Evolutionary conservation across 2,113 vertebrate species (phyloP), one percentile per base, ranked within the genome.

Genomic region (Nerophis ophidion): DNA sequence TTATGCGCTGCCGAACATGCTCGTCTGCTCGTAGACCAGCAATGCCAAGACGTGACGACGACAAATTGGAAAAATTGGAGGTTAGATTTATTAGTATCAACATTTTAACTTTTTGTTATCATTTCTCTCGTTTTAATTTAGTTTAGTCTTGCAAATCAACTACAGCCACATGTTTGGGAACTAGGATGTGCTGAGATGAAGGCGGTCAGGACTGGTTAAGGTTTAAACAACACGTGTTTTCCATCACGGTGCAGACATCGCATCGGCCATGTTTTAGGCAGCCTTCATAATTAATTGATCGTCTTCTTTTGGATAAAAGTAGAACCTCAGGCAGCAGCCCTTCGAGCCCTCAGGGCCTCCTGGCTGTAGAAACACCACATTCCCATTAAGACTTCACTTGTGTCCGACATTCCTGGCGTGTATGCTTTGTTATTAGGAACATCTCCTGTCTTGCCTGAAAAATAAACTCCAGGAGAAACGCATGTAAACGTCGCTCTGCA

Each of bases 351-450:
- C 5, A 38, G 72, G 74, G 59, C 58, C 66, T 68, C 73, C 75
- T 73, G 71, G 35, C 48, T 68, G 44, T 4, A 34, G 51, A 71
- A 86, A 88, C 88, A 89, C 44, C 19, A 48, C 77, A 85, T 79
- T 58, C 63, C 81, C 84, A 87, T 90, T 89, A 89, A 82, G 72
- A 49, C 75, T 62, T 68, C 57, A 72, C 46, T 38, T 16, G 6
- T 59, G 74, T 80, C 71, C 74, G 35, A 52, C 13, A 42, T 49
- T 59, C 52, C 73, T 72, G 70, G 57, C 57, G 64, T 68, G 45
- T n/a, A 75, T 71, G 34, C 54, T 34, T 65, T 61, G 44, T 68
- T 63, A 75, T 75, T 55, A 63, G 71, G 19, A 12, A 51, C 65
- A 50, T 46, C 19, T 8, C n/a, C 46, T 10, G 54, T n/a, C 69